Base-by-base conservation (phyloP, 2,888 invertebrate genomes). In the Dyspetes luteomarginatus region DNA sequence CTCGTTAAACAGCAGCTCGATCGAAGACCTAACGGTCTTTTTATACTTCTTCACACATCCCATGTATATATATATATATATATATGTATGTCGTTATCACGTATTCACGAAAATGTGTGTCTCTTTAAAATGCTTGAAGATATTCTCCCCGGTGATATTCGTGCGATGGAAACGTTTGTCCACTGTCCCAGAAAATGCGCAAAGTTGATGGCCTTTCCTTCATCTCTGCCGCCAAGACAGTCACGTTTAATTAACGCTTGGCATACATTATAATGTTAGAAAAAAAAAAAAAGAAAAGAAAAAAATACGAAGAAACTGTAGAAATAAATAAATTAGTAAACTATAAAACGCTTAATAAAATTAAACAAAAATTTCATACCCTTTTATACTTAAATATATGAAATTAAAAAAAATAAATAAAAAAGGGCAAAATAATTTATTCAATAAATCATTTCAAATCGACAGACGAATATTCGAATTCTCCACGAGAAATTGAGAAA, bases 1-100 rank as follows among this genome's bases (percentile, higher is more conserved):
- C 76, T 80, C 76, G 80, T 80, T 76, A 76, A 80, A 80, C 76
- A 76, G 76, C 72, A 75, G 69, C 72, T 0, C 74, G 79, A 60
- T 72, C 71, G 80, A 76, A 67, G 48, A 67, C 62, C 72, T 76
- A 80, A 80, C 80, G 80, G 80, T 76, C 72, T 28, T 19, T 62
- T 52, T 43, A n/a, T 5, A 60, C 60, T 30, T 48, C n/a, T 48
- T 36, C 15, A 36, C 4, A 9, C 15, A n/a, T 48, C 17, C 26
- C 28, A 1, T 28, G 48, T 28, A 30, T 19, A 1, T n/a, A 45
- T 45, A 9, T 36, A 43, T 5, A 43, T 9, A 45, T 58, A 58
- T 24, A 43, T 50, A 52, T 64, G 30, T 60, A 15, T 58, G 4
- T 72, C 72, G 55, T 52, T 60, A 60, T 73, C 74, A 74, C 56